Conservation (phyloP, 2,888 invertebrate genomes). For the Heliconius ethilla region DNA sequence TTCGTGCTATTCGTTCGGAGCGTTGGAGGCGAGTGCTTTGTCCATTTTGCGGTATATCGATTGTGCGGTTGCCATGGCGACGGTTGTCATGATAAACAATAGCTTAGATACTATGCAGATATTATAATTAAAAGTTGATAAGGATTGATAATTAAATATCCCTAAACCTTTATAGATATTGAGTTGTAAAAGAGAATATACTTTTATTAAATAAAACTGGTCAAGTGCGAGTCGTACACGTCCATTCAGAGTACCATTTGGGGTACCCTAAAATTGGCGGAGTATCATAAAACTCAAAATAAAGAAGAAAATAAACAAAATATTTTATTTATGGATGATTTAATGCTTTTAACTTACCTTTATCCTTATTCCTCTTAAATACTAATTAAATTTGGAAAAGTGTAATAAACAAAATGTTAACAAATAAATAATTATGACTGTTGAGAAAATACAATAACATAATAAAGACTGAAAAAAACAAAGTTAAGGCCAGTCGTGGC, state of each 20-base stretch:
- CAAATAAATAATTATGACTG: too few relatives aligned
- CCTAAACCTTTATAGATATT: not conserved
- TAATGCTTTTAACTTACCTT: not conserved
- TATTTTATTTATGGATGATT: not conserved
- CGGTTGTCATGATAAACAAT: conserved; percentile 65
- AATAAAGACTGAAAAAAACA: too few relatives aligned
- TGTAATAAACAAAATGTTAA: too few relatives aligned
- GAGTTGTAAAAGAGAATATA: too few relatives aligned
- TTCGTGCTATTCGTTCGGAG: conserved; percentile 58
- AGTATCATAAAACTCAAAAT: too few relatives aligned
- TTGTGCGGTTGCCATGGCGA: conserved; percentile 67
- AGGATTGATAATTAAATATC: not conserved
- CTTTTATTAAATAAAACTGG: not conserved
- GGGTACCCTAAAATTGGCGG: too few relatives aligned
- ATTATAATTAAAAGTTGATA: conserved; percentile 9
- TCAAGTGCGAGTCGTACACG: not conserved
- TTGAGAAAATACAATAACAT: too few relatives aligned
- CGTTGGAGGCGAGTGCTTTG: conserved; percentile 60
- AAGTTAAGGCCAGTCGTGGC: too few relatives aligned
- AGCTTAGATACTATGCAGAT: conserved; percentile 7
- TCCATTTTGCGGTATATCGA: conserved; percentile 64
- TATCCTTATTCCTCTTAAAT: not conserved
- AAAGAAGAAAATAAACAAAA: not conserved
- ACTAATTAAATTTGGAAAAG: too few relatives aligned
- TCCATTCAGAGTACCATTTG: not conserved